A percentile compares a stretch with the other conserved stretches of the same genome.
Conservation (phyloP, 1,140 invertebrate species). For the Drosophila simulans region DNA sequence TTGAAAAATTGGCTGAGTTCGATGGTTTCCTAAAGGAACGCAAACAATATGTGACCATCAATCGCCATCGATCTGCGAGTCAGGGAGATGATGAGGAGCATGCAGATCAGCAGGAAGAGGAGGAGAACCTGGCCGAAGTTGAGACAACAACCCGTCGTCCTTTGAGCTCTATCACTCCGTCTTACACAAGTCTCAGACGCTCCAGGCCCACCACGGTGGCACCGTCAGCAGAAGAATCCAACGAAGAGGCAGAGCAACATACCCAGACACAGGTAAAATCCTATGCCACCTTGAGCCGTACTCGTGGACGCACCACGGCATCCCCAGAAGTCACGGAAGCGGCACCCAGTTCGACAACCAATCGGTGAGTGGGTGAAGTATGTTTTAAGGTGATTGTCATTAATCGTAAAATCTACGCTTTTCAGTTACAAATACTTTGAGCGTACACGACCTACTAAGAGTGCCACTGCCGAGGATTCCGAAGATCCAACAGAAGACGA, state of each 20-base stretch:
- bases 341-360: conserved; percentile 49
- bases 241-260: conserved; percentile 70
- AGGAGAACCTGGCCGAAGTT: conserved; percentile 50
- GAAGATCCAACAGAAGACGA: conserved; percentile 40
- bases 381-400: not conserved
- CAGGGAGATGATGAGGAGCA: conserved; percentile 26
- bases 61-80: conserved; percentile 79
- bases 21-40: conserved; percentile 85
- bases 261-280: conserved; percentile 48
- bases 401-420: not conserved
- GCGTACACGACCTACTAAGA: conserved; percentile 64
- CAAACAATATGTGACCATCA: conserved; percentile 86
- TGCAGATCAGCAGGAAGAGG: conserved; percentile 82
- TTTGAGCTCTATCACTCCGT: conserved; percentile 81
- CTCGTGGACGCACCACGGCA: conserved; percentile 47
- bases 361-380: conserved; percentile 37
- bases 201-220: conserved; percentile 86
- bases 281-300: conserved; percentile 64
- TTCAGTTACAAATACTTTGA: conserved; percentile 76
- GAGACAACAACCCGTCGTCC: conserved; percentile 49
- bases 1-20: conserved; percentile 86
- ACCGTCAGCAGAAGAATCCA: conserved; percentile 53
- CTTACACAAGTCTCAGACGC: conserved; percentile 89
- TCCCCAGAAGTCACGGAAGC: conserved; percentile 30
- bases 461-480: conserved; percentile 15